Percentiles rank a stretch among this genome's conserved stretches.
Conservation (phyloP, 1,140 invertebrate species). For the Lucilia cuprina region DNA sequence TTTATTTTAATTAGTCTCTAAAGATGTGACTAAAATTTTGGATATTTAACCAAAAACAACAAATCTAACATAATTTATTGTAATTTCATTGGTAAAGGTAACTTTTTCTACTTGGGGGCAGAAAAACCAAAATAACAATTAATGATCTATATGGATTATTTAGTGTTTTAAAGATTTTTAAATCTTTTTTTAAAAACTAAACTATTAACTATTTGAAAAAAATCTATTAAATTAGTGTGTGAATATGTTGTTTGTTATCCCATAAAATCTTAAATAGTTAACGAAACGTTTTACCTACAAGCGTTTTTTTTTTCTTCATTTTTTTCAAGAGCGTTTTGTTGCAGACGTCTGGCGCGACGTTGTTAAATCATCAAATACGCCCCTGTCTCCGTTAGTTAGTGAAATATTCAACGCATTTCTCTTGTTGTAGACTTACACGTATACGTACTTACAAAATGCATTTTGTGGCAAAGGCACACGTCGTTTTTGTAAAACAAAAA, state of each 20-base stretch:
- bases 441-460: not conserved
- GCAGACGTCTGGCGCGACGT: constrained; percentile 49
- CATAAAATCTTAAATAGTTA: constrained; percentile 26
- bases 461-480: not conserved
- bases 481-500: not conserved
- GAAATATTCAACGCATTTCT: not conserved
- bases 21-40: constrained; percentile 52
- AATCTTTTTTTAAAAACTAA: not conserved
- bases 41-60: not conserved
- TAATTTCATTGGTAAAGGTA: not conserved
- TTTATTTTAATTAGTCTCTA: constrained; percentile 61
- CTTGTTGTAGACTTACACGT: not conserved
- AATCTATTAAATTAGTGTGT: constrained; percentile 19
- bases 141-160: not conserved
- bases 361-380: constrained; percentile 48
- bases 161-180: not conserved
- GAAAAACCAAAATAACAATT: not conserved
- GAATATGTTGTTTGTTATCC: constrained; percentile 2
- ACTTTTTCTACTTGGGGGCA: not conserved
- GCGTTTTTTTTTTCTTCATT: not conserved
- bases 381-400: constrained; percentile 52
- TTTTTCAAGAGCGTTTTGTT: not conserved
- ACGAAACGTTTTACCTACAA: constrained; percentile 15
- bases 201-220: constrained; percentile 13
- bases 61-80: not conserved